phyloP scores from a whole-genome alignment of 1,140 invertebrate species.

The Anoplophora glabripennis region DNA sequence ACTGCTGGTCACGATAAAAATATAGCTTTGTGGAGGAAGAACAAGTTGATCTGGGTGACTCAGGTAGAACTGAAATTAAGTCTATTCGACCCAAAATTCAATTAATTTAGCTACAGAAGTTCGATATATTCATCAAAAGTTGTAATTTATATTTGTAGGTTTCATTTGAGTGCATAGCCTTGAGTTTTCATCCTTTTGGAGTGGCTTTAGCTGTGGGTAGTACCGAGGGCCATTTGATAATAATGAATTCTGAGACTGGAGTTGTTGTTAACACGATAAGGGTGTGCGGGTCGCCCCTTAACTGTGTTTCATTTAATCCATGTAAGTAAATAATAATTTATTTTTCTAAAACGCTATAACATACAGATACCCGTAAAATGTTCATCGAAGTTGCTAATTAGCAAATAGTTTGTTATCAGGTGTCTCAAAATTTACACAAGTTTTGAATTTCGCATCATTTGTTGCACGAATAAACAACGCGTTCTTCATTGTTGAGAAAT shows the following conservation, averaged over 20 bases:
- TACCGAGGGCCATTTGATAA: slow-evolving; percentile 80
- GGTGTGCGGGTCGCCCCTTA: slow-evolving; percentile 81
- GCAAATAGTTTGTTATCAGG: too few relatives aligned
- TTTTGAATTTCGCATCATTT: too few relatives aligned
- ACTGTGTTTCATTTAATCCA: slow-evolving; percentile 81
- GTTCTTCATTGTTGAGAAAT: too few relatives aligned
- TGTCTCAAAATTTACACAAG: too few relatives aligned
- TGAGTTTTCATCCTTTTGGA: slow-evolving; percentile 85
- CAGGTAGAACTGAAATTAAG: too few relatives aligned
- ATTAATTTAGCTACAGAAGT: too few relatives aligned
- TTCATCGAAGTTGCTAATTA: too few relatives aligned
- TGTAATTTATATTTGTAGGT: slow-evolving; percentile 50
- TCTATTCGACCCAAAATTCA: too few relatives aligned
- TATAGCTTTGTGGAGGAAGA: slow-evolving; percentile 84
- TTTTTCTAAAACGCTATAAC: not conserved
- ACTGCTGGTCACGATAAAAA: slow-evolving; percentile 91
- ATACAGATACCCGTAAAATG: not conserved
- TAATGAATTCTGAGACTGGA: slow-evolving; percentile 80
- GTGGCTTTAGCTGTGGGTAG: slow-evolving; percentile 83
- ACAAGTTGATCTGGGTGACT: slow-evolving; percentile 83
- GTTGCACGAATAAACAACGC: too few relatives aligned
- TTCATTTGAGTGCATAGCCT: slow-evolving; percentile 76
- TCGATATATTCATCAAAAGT: too few relatives aligned
- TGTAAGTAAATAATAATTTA: slow-evolving; percentile 55
- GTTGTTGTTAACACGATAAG: slow-evolving; percentile 76